Base-by-base conservation (phyloP, 2,113 vertebrate species). In the Oryzias javanicus region DNA sequence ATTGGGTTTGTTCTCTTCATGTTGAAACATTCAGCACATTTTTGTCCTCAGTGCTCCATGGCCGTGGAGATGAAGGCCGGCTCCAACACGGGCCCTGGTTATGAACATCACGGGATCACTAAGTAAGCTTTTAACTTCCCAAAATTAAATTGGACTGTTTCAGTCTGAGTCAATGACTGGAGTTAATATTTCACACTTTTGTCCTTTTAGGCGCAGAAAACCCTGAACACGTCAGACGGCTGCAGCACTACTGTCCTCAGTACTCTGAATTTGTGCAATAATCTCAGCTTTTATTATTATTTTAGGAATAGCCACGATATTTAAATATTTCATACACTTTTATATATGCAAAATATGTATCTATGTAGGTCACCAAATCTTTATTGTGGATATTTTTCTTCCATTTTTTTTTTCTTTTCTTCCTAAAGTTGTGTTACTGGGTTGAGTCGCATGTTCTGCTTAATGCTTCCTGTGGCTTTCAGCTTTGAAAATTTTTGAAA, bases 51-150 rank as follows among this genome's bases (percentile, higher is more conserved):
- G 97, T 99, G 97, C 18, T 93, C 96, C 0, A 86, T 97, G 67
- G 96, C 94, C 5, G 42, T 98, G 80, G 96, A 94, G 86, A 98
- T 98, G 96, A 94, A 82, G 74, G 93, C 95, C 1, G 96, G 97
- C 10, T 95, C 96, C 12, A 91, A 92, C 14, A 84, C 96, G 64
- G 97, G 94, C 22, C 93, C 95, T 6, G 93, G 94, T 3, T 93
- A 89, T 35, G 89, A 96, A 78, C 95, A 98, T 77, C 94, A 96
- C 0, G 95, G 89, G 49, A 90, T 92, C 67, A 92, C 91, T 41
- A 99, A 98, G 97, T 99, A 91, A 89, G 94, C 68, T 3, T 0
- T n/a, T 17, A 4, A 49, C 1, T 27, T 57, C 25, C 16, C 22
- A 0, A 2, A n/a, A 40, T 49, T 0, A 24, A 5, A 48, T 24